Evolutionary conservation across 2,113 vertebrate species (phyloP).

Genomic region (Phrynocephalus versicolor): DNA sequence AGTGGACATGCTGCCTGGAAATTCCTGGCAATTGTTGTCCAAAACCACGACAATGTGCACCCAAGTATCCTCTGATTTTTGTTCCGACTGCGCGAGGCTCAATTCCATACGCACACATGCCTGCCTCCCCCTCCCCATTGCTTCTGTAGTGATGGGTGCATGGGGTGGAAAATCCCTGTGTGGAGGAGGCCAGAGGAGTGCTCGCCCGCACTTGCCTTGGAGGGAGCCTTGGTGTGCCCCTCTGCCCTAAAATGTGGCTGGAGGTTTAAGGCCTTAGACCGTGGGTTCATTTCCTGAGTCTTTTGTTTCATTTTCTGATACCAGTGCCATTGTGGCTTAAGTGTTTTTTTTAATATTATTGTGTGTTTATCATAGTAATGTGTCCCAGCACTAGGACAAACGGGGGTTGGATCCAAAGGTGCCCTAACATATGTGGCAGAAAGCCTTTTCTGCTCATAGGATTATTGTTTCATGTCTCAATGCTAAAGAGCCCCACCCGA

Average conservation of each 20-base stretch:
- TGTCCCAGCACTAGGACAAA: background rate
- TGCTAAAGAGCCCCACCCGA: background rate
- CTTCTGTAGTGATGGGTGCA: too few species aligned
- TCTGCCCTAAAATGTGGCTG: background rate
- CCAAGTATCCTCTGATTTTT: too few species aligned
- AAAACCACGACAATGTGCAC: background rate
- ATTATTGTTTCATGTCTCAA: background rate
- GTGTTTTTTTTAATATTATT: background rate
- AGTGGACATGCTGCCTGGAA: too few species aligned
- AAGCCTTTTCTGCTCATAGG: background rate
- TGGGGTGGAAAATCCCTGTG: too few species aligned
- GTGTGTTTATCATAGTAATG: background rate
- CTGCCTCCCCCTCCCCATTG: too few species aligned
- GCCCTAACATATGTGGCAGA: background rate
- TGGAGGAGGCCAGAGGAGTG: too few species aligned
- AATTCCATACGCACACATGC: too few species aligned
- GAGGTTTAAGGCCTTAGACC: background rate
- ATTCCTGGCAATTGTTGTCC: too few species aligned
- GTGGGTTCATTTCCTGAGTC: background rate
- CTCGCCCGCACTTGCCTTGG: too few species aligned
- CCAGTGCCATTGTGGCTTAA: background rate
- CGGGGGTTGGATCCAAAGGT: constrained; percentile 23
- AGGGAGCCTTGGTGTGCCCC: too few species aligned
- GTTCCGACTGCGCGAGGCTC: too few species aligned
- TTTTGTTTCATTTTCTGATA: background rate